Conservation (phyloP, 2,888 invertebrate species). For the Nysson spinosus region DNA sequence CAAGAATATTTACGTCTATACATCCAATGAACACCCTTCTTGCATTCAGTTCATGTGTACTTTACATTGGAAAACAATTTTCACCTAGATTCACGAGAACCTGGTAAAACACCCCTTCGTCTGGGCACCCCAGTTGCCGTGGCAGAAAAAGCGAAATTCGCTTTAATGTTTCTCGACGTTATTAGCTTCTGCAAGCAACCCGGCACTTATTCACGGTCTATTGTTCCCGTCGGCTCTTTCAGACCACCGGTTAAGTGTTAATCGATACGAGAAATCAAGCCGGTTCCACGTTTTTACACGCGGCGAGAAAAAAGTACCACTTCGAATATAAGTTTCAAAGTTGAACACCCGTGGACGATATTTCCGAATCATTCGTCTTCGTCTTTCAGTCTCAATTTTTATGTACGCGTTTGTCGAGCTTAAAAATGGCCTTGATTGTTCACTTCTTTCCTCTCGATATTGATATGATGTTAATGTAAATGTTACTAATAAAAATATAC, state of each 20-base stretch:
- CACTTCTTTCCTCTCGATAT: too few relatives aligned
- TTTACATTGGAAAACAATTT: slow-evolving; percentile 2
- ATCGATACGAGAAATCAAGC: slow-evolving; percentile 26
- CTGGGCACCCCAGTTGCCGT: slow-evolving; percentile 4
- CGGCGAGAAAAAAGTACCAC: not conserved
- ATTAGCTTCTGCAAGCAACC: slow-evolving; percentile 36
- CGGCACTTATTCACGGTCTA: slow-evolving; percentile 38
- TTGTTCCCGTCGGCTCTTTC: slow-evolving; percentile 31
- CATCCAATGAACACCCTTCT: not conserved
- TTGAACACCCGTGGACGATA: not conserved
- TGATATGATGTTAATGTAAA: too few relatives aligned
- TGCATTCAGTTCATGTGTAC: not conserved
- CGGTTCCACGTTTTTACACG: slow-evolving; percentile 12
- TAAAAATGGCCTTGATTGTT: too few relatives aligned
- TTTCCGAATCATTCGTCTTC: too few relatives aligned
- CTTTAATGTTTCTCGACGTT: slow-evolving; percentile 24
- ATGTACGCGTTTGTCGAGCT: too few relatives aligned
- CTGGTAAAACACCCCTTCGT: not conserved
- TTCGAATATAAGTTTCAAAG: not conserved
- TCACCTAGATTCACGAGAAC: too few relatives aligned
- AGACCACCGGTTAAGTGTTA: slow-evolving; percentile 26
- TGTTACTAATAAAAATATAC: too few relatives aligned
- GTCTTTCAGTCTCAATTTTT: too few relatives aligned
- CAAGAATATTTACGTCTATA: not conserved
- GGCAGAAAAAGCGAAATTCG: not conserved